Conservation (phyloP, 2,797 vertebrate genomes). For the Nyctalus aviator region DNA sequence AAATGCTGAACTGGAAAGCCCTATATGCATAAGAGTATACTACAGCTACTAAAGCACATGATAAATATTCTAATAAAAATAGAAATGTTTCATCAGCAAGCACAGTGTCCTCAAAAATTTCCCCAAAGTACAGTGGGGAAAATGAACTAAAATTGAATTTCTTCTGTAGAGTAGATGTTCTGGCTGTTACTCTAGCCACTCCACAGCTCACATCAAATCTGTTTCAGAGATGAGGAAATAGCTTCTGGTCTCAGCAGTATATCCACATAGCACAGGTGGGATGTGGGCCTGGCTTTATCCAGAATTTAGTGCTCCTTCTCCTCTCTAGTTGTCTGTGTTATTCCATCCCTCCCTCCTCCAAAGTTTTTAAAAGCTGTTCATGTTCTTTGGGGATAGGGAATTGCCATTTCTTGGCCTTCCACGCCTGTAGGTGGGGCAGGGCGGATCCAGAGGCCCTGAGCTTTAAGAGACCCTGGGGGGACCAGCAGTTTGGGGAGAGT, state of each 20-base stretch:
- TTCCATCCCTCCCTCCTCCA: neutral
- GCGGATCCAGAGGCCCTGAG: neutral
- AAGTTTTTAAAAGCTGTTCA: neutral
- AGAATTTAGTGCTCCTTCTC: neutral
- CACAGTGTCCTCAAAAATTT: neutral
- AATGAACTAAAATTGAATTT: neutral
- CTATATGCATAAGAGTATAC: neutral
- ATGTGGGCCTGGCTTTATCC: neutral
- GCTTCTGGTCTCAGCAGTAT: neutral
- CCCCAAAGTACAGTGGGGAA: neutral
- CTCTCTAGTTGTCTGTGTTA: neutral
- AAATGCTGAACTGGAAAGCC: neutral
- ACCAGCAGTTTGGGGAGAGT: neutral
- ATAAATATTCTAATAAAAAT: neutral
- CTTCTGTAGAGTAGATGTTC: neutral
- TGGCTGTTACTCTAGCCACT: neutral
- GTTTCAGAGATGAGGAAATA: neutral
- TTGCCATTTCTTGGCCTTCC: neutral
- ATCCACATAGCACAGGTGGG: neutral
- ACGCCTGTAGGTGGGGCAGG: neutral
- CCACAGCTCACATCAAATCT: neutral
- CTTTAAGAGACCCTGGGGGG: neutral
- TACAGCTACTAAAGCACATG: neutral
- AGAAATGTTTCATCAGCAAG: conserved; percentile 3
- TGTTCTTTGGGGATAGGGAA: neutral